phyloP scores from a whole-genome alignment of 2,888 invertebrate species.

The Agrotis puta region DNA sequence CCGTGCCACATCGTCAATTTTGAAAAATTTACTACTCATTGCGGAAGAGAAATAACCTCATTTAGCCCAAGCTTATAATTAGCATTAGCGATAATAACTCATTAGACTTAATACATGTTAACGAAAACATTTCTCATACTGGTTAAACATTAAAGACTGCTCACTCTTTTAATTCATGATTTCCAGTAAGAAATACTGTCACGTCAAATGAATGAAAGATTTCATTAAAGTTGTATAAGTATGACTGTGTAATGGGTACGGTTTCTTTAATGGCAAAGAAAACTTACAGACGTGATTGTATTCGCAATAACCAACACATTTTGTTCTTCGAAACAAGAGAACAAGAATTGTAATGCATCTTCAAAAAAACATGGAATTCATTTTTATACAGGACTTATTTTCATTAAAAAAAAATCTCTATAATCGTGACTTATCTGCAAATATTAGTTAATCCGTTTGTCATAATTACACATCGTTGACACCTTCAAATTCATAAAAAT shows the following conservation, averaged over 20 bases:
- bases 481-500: too few relatives aligned
- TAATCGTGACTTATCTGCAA: too few relatives aligned
- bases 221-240: constrained; percentile 44
- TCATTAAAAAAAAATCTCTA: too few relatives aligned
- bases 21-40: constrained; percentile 14
- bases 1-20: constrained; percentile 10
- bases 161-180: constrained; percentile 44
- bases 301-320: constrained; percentile 43
- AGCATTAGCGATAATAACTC: constrained; percentile 18
- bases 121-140: constrained; percentile 22
- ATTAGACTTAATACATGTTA: constrained; percentile 13
- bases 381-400: too few relatives aligned
- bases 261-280: constrained; percentile 41
- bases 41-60: constrained; percentile 4
- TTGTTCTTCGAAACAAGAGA: constrained; percentile 33
- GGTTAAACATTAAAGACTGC: constrained; percentile 40
- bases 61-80: constrained; percentile 22
- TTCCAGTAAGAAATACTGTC: constrained; percentile 22
- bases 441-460: too few relatives aligned
- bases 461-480: too few relatives aligned
- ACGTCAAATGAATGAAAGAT: constrained; percentile 56
- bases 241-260: constrained; percentile 38
- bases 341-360: constrained; percentile 6
- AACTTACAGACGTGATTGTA: constrained; percentile 40
- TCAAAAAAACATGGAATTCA: not conserved